Conservation (phyloP, 2,888 invertebrate genomes). For the Meiosimyza decipiens region DNA sequence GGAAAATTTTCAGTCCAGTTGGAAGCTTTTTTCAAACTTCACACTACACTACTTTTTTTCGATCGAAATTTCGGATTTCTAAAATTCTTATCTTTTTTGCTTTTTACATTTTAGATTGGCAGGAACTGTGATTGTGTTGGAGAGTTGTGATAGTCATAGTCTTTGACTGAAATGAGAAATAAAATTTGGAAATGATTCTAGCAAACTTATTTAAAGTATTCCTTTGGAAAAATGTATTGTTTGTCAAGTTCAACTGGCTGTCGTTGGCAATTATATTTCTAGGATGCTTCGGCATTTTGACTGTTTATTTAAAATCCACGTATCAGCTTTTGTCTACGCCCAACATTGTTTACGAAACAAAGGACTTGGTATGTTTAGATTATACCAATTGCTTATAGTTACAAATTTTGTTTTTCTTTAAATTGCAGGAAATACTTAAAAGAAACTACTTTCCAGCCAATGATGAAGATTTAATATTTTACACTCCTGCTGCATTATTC, state of each 20-base stretch:
- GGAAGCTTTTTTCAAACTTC: no score
- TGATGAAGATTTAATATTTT: conserved; percentile 54
- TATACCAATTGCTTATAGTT: neutral
- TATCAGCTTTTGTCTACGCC: conserved; percentile 40
- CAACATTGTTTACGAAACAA: conserved; percentile 35
- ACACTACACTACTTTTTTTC: no score
- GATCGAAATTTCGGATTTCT: no score
- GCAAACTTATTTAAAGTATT: conserved; percentile 48
- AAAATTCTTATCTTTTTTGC: no score
- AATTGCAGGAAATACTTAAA: conserved; percentile 49
- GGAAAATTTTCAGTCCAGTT: no score
- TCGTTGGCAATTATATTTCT: conserved; percentile 45
- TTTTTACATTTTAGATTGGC: no score
- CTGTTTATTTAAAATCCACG: conserved; percentile 50
- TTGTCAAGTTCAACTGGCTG: conserved; percentile 50
- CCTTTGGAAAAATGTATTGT: conserved; percentile 56
- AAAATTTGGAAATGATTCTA: conserved; percentile 36
- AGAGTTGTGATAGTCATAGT: no score
- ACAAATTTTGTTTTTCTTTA: neutral
- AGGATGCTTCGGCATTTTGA: conserved; percentile 45
- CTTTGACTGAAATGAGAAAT: no score
- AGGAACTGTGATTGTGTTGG: no score
- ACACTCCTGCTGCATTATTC: conserved; percentile 49
- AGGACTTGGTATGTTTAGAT: conserved; percentile 38
- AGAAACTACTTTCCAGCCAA: conserved; percentile 51